These are phyloP conservation scores for Pterostichus niger DNA, from an alignment of 2,888 invertebrate genomes.

Conservation along the genomic window DNA sequence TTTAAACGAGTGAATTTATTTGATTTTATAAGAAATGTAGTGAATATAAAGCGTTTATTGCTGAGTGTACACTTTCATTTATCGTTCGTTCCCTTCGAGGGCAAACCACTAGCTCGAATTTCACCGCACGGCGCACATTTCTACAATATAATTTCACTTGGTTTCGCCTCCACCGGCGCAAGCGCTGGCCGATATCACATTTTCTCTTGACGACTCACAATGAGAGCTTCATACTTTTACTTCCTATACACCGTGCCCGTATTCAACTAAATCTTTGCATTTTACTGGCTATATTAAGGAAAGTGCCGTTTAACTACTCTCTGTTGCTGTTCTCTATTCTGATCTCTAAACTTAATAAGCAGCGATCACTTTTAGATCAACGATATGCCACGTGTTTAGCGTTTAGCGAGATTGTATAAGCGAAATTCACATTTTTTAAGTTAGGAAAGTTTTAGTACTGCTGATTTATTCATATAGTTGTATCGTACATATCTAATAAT, in stretches of 20 bases:
- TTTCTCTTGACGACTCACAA: slow-evolving; percentile 61
- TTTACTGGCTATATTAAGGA: slow-evolving; percentile 39
- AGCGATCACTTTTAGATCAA: slow-evolving; percentile 33
- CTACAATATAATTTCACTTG: slow-evolving; percentile 60
- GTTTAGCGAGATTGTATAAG: slow-evolving; percentile 49
- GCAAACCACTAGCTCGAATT: slow-evolving; percentile 23
- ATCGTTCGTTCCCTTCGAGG: slow-evolving; percentile 47
- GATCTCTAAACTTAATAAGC: slow-evolving; percentile 10
- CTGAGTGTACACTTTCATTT: slow-evolving; percentile 53
- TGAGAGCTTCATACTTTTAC: slow-evolving; percentile 43
- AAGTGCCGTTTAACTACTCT: slow-evolving; percentile 29
- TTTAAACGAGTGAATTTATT: too few species aligned
- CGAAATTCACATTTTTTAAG: slow-evolving; percentile 16
- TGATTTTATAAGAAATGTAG: too few species aligned
- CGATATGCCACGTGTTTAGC: slow-evolving; percentile 2
- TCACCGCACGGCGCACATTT: slow-evolving; percentile 49
- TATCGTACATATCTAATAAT: slow-evolving; percentile 43
- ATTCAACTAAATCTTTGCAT: slow-evolving; percentile 45
- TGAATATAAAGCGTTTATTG: neutral
- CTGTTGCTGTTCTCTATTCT: neutral
- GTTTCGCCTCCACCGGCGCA: slow-evolving; percentile 57
- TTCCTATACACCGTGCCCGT: slow-evolving; percentile 38
- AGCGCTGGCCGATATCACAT: slow-evolving; percentile 51
- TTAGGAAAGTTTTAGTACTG: slow-evolving; percentile 32
- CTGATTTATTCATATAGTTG: slow-evolving; percentile 54